phyloP scores from a whole-genome alignment of 2,113 vertebrate genomes.

The Neodon shergylaensis region DNA sequence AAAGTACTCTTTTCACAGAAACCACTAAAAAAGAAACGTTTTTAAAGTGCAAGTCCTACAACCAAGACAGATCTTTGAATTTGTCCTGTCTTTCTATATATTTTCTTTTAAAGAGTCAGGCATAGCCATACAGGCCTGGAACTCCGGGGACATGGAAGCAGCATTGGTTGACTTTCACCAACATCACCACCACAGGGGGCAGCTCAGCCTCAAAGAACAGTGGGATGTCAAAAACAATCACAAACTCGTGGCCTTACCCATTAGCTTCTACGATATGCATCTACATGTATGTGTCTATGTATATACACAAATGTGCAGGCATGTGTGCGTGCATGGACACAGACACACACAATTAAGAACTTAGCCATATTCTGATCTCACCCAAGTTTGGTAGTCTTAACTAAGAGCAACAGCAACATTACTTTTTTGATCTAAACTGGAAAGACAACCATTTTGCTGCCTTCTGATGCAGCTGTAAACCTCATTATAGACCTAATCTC shows the following conservation, averaged over 20 bases:
- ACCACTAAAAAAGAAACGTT: background rate
- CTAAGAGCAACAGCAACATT: background rate
- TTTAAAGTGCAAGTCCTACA: background rate
- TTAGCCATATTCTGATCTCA: background rate
- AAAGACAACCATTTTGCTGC: background rate
- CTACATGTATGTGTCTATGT: background rate
- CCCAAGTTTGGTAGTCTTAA: background rate
- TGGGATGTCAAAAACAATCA: background rate
- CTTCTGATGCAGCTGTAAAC: background rate
- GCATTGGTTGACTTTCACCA: no score
- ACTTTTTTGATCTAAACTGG: background rate
- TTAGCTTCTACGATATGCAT: background rate
- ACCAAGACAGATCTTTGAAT: background rate
- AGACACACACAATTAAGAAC: background rate
- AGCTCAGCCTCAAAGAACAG: no score
- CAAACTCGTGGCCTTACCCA: background rate
- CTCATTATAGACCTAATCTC: background rate
- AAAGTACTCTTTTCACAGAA: background rate
- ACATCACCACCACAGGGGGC: background rate
- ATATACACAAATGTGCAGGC: background rate
- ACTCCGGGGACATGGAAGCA: no score
- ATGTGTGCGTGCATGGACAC: no score
- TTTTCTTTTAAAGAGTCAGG: background rate
- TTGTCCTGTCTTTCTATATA: background rate
- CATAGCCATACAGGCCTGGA: background rate